phyloP scores from a whole-genome alignment of 2,888 invertebrate genomes.

The Perizoma flavofasciatum region DNA sequence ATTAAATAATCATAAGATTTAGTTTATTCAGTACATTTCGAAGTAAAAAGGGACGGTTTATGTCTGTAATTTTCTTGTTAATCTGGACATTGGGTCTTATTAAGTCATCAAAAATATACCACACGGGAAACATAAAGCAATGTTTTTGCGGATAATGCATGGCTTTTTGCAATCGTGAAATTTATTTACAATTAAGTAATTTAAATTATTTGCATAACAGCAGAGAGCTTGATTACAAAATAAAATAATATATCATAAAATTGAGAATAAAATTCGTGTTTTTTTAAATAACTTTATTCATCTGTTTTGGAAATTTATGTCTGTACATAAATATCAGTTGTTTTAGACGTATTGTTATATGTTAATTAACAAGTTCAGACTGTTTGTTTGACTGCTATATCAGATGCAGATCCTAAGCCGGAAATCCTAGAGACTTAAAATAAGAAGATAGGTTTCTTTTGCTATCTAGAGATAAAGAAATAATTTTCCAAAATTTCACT shows the following conservation, averaged over 20 bases:
- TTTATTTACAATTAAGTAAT: background rate
- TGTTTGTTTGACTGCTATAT: too few species aligned
- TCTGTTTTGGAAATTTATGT: background rate
- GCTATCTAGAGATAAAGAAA: too few species aligned
- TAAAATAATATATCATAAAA: background rate
- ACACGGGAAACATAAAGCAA: slow-evolving; percentile 38
- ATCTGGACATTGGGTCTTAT: slow-evolving; percentile 60
- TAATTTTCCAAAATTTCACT: too few species aligned
- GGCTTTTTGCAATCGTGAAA: slow-evolving; percentile 11
- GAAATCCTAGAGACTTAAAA: too few species aligned
- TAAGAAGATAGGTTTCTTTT: too few species aligned
- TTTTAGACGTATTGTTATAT: too few species aligned
- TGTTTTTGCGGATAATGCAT: slow-evolving; percentile 12
- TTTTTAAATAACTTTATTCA: background rate
- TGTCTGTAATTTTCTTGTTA: slow-evolving; percentile 65
- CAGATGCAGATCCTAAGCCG: too few species aligned
- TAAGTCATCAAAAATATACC: slow-evolving; percentile 69
- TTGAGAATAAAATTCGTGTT: too few species aligned
- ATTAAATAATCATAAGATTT: slow-evolving; percentile 61
- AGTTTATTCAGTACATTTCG: slow-evolving; percentile 52
- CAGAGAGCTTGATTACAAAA: background rate
- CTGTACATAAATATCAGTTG: too few species aligned
- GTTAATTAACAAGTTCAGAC: too few species aligned
- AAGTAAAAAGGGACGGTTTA: slow-evolving; percentile 46
- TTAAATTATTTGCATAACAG: background rate